Evolutionary conservation across 2,888 invertebrate genomes (phyloP).

Genomic region (Sesia bembeciformis): DNA sequence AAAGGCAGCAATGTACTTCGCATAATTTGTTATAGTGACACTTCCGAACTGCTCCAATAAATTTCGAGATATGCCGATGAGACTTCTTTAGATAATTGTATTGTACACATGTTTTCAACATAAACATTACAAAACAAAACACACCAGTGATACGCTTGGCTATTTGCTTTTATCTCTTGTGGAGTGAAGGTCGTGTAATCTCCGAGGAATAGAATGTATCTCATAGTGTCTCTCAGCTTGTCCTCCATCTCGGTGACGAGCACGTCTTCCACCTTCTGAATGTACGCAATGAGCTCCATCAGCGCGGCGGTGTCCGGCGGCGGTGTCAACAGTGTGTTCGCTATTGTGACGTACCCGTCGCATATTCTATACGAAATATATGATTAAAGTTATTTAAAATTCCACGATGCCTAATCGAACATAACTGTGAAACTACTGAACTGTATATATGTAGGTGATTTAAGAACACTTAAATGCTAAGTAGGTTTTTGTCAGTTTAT

Average conservation of each 20-base stretch:
- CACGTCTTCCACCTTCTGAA: constrained; percentile 81
- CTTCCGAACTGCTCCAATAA: no score
- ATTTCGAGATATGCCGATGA: no score
- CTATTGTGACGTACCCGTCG: constrained; percentile 87
- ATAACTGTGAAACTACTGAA: neutral
- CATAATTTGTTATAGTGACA: no score
- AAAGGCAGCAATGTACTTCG: no score
- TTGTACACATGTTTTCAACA: no score
- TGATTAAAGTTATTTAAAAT: neutral
- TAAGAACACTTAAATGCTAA: no score
- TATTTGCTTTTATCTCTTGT: constrained; percentile 91
- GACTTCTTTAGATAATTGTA: no score
- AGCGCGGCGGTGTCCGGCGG: constrained; percentile 90
- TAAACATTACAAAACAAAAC: constrained; percentile 1
- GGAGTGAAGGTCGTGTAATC: constrained; percentile 87
- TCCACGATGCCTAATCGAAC: no score
- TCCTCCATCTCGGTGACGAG: constrained; percentile 84
- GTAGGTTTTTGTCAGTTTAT: no score
- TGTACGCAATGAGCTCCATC: constrained; percentile 87
- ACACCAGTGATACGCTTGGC: constrained; percentile 89
- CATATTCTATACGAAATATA: constrained; percentile 76
- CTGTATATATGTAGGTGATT: no score
- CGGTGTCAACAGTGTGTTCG: constrained; percentile 83
- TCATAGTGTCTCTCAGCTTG: constrained; percentile 78
- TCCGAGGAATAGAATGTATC: constrained; percentile 86